These are phyloP conservation scores for Napeogenes inachia DNA, from an alignment of 2,888 invertebrate genomes.

Conservation along the genomic window DNA sequence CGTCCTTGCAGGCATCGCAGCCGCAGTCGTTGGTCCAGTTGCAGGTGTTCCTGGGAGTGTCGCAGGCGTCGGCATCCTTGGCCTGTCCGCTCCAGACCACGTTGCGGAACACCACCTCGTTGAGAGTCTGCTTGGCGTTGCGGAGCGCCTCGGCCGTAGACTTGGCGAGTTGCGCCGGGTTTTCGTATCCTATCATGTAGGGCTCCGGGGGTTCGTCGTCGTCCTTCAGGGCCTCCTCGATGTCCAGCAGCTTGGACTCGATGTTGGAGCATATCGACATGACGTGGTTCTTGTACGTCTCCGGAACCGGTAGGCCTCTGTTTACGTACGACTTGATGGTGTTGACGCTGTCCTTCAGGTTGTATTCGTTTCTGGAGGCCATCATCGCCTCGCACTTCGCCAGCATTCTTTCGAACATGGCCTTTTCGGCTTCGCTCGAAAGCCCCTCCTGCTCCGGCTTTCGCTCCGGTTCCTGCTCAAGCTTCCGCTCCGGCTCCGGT, in stretches of 20 bases:
- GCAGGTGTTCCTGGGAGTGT: constrained; percentile 59
- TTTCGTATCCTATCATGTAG: constrained; percentile 45
- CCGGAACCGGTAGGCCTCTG: constrained; percentile 61
- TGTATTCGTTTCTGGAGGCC: constrained; percentile 60
- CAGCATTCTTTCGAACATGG: constrained; percentile 53
- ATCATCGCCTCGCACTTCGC: constrained; percentile 64
- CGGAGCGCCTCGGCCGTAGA: constrained; percentile 64
- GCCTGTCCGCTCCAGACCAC: constrained; percentile 56
- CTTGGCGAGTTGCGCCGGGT: constrained; percentile 59
- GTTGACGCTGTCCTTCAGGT: constrained; percentile 61
- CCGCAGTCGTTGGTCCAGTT: constrained; percentile 68
- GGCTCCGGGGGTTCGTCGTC: constrained; percentile 30
- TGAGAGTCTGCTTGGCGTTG: constrained; percentile 62
- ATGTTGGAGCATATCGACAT: constrained; percentile 64
- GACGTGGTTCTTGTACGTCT: constrained; percentile 63
- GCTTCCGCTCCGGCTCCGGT: constrained; percentile 22
- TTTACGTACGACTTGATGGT: constrained; percentile 65
- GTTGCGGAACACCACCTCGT: constrained; percentile 62
- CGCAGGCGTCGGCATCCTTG: constrained; percentile 63
- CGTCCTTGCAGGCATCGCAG: constrained; percentile 54
- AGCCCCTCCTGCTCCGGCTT: constrained; percentile 23
- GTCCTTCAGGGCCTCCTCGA: constrained; percentile 45
- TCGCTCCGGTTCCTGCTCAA: background rate
- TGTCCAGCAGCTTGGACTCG: constrained; percentile 56
- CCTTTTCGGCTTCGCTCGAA: constrained; percentile 37